A percentile compares a stretch with the other conserved stretches of the same genome.
phyloP scores from a whole-genome alignment of 92 coral and sea anemone genomes.

The Pocillopora grandis region DNA sequence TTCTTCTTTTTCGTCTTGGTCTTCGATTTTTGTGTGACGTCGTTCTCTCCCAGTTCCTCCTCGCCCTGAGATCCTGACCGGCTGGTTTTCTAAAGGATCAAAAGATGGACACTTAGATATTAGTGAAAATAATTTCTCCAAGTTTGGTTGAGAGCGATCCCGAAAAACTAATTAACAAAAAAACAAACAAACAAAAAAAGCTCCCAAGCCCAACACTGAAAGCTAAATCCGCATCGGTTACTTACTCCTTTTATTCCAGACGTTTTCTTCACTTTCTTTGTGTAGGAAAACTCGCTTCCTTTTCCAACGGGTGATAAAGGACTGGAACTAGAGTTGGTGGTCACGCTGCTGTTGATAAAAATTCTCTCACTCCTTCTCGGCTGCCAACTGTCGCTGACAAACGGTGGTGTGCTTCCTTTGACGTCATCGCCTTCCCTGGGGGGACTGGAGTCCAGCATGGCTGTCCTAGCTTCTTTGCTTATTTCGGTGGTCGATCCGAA shows the following conservation, averaged over 20 bases:
- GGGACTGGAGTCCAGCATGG: constrained; percentile 51
- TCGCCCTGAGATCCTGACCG: constrained; percentile 61
- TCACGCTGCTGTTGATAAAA: constrained; percentile 89
- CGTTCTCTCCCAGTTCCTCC: constrained; percentile 53
- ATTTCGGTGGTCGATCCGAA: constrained; percentile 33
- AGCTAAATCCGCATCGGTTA: neutral
- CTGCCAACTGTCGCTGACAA: constrained; percentile 79
- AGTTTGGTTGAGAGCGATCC: neutral
- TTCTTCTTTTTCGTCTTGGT: constrained; percentile 70
- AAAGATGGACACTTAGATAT: neutral
- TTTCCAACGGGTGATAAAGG: constrained; percentile 78
- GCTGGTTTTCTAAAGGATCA: constrained; percentile 25
- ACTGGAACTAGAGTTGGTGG: constrained; percentile 71
- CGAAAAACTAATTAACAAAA: neutral
- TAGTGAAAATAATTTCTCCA: neutral
- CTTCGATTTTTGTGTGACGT: constrained; percentile 48
- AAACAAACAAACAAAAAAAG: neutral
- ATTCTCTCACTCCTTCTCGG: constrained; percentile 95
- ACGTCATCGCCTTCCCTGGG: constrained; percentile 51
- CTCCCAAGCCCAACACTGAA: neutral
- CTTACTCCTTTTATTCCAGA: constrained; percentile 43
- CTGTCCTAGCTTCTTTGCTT: constrained; percentile 49
- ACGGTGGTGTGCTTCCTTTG: constrained; percentile 46
- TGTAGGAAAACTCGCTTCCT: constrained; percentile 59
- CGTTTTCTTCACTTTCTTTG: constrained; percentile 70